These are phyloP conservation scores for Myrmecophaga tridactyla DNA, from an alignment of 2,113 vertebrate species.

Conservation along the genomic window DNA sequence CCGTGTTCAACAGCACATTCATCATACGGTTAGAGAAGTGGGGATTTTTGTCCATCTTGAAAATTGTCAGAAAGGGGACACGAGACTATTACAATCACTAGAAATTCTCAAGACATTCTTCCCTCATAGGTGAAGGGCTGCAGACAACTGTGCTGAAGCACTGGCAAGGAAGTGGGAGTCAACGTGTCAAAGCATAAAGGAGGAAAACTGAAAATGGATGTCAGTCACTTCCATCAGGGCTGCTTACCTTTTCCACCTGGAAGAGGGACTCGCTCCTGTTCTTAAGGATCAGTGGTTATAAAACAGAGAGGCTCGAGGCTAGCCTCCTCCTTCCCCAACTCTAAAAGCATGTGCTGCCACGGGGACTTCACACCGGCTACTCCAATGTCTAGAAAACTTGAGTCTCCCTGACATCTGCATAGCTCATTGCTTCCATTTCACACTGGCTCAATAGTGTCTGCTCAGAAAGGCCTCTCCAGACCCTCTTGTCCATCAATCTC, in stretches of 20 bases:
- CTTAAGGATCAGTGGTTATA: not conserved
- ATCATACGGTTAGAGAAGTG: not conserved
- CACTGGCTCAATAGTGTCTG: not conserved
- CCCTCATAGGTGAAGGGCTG: not conserved
- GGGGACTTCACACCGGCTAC: not conserved
- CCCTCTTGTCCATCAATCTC: not conserved
- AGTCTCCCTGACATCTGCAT: not conserved
- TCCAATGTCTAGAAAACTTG: not conserved
- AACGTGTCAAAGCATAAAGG: not conserved
- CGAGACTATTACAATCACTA: not conserved
- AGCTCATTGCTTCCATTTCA: not conserved
- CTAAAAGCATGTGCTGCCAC: not conserved
- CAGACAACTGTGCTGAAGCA: not conserved
- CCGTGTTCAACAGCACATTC: not conserved
- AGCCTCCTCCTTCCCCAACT: not conserved
- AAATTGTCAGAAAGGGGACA: not conserved
- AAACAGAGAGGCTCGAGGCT: not conserved
- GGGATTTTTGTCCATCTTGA: not conserved
- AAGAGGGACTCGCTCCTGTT: not conserved
- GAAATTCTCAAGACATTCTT: not conserved
- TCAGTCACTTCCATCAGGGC: not conserved
- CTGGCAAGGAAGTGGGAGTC: not conserved
- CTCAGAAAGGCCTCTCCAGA: not conserved
- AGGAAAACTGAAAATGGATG: not conserved
- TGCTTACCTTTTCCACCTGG: not conserved